Percentiles rank a stretch among this genome's conserved stretches.
These are phyloP conservation scores for Microcebus ravelobensis DNA, from an alignment of 2,113 vertebrate genomes.

Conservation along the genomic window DNA sequence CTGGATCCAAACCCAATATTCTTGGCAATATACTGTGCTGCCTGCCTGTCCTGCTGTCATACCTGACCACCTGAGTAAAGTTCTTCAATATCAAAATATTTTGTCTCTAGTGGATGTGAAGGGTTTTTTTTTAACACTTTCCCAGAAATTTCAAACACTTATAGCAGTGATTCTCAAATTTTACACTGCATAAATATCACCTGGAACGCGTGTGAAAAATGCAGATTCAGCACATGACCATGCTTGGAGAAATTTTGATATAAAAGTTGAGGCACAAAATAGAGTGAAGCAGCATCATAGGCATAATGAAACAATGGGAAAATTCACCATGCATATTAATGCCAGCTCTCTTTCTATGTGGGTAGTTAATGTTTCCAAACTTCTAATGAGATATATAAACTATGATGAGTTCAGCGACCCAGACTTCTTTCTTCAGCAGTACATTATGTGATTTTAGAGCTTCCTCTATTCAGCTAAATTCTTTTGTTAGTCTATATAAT, in stretches of 20 bases:
- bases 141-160: neutral
- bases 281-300: neutral
- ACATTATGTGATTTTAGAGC: neutral
- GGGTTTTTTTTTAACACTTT: neutral
- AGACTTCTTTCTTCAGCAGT: neutral
- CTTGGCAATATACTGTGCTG: neutral
- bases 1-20: neutral
- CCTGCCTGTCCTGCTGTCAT: neutral
- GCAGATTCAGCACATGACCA: slow-evolving; percentile 28
- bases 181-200: slow-evolving; percentile 44
- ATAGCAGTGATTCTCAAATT: neutral
- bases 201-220: slow-evolving; percentile 6
- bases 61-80: neutral
- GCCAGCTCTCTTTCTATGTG: neutral
- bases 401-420: neutral
- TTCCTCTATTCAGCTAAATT: slow-evolving; percentile 11
- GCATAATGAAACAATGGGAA: neutral
- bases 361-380: neutral
- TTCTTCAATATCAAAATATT: neutral
- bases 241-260: neutral
- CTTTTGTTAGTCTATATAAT: neutral
- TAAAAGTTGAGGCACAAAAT: neutral
- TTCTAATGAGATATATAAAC: neutral
- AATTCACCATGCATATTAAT: neutral
- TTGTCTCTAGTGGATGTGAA: neutral